Percentiles rank a stretch among this genome's conserved stretches.
Evolutionary conservation across 2,888 invertebrate genomes (phyloP).

Genomic region (Hirtodrosophila trivittata): DNA sequence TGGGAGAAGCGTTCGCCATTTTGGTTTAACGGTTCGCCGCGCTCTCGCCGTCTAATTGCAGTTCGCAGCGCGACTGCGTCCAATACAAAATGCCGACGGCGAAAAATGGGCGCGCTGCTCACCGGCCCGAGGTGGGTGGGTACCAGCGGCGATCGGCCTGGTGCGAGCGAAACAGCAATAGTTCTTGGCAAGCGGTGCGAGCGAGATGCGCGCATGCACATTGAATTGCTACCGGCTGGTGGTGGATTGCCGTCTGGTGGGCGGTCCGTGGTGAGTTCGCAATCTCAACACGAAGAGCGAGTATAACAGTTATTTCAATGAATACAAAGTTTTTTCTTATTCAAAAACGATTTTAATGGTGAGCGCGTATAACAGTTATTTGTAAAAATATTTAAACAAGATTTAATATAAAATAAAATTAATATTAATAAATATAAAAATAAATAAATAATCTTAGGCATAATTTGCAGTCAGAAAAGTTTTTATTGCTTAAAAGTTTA

Average conservation of each 20-base stretch:
- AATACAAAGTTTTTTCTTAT: too few species aligned
- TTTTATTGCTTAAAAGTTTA: too few species aligned
- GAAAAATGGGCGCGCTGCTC: constrained; percentile 65
- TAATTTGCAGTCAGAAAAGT: too few species aligned
- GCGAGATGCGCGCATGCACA: constrained; percentile 17
- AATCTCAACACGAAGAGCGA: constrained; percentile 16
- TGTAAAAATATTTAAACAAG: too few species aligned
- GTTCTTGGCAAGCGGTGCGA: constrained; percentile 18
- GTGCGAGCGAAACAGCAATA: constrained; percentile 12
- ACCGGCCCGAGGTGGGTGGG: constrained; percentile 43
- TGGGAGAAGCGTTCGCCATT: constrained; percentile 42
- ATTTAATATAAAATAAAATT: too few species aligned
- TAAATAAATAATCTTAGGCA: too few species aligned
- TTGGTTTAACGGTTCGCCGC: constrained; percentile 39
- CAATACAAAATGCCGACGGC: constrained; percentile 70
- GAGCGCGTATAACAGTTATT: constrained; percentile 49
- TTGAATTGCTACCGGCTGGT: constrained; percentile 11
- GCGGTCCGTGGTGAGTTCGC: constrained; percentile 51
- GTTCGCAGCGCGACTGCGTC: constrained; percentile 40
- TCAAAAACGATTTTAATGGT: too few species aligned
- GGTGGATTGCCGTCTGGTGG: constrained; percentile 32
- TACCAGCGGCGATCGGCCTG: constrained; percentile 19
- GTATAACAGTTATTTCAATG: constrained; percentile 55
- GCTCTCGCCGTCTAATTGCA: constrained; percentile 49
- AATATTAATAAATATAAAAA: too few species aligned